Conservation (phyloP, 2,888 invertebrate species). For the Lymantria monacha region DNA sequence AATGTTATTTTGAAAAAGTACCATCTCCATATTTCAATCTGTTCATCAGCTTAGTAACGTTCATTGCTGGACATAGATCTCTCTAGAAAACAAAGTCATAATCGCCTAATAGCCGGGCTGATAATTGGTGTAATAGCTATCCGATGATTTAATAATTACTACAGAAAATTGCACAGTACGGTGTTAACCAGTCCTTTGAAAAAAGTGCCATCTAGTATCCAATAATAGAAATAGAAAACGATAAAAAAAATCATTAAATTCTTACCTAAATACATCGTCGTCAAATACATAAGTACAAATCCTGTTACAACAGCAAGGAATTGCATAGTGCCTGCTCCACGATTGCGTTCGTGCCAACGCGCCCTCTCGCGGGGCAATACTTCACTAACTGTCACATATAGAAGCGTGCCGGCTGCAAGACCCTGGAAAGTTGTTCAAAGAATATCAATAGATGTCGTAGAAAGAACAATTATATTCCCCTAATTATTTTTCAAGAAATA, state of each 20-base stretch:
- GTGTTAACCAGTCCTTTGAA: too few relatives aligned
- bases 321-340: slow-evolving; percentile 84
- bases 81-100: too few relatives aligned
- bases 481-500: neutral
- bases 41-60: too few relatives aligned
- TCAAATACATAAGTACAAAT: slow-evolving; percentile 84
- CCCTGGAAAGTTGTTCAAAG: slow-evolving; percentile 66
- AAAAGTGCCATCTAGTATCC: slow-evolving; percentile 19
- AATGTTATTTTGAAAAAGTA: too few relatives aligned
- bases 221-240: neutral
- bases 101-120: too few relatives aligned
- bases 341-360: slow-evolving; percentile 84
- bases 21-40: too few relatives aligned
- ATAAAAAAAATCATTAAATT: neutral
- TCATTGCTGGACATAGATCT: too few relatives aligned
- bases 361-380: slow-evolving; percentile 89
- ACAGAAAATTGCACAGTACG: too few relatives aligned
- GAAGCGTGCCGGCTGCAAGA: slow-evolving; percentile 88
- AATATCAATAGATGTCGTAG: slow-evolving; percentile 21
- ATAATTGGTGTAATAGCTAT: too few relatives aligned
- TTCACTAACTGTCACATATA: slow-evolving; percentile 90
- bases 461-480: too few relatives aligned
- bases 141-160: too few relatives aligned
- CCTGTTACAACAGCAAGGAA: slow-evolving; percentile 83
- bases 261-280: slow-evolving; percentile 83